Percentiles rank a stretch among this genome's conserved stretches.
These are phyloP conservation scores for Drosophila azteca DNA, from an alignment of 1,140 invertebrate genomes.

Conservation along the genomic window DNA sequence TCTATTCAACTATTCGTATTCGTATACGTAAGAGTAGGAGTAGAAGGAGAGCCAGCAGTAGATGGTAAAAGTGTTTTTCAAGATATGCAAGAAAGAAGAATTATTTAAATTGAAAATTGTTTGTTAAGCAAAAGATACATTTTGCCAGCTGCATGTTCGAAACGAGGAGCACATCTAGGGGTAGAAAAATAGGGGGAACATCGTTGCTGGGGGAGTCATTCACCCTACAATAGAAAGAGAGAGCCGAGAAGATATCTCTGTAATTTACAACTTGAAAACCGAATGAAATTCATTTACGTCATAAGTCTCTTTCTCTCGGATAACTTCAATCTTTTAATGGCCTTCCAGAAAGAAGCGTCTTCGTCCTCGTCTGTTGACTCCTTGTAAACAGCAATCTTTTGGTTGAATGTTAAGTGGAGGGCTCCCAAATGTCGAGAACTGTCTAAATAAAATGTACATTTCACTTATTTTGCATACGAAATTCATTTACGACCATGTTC, in stretches of 20 bases:
- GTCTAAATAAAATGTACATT: conserved; percentile 44
- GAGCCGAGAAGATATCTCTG: conserved; percentile 19
- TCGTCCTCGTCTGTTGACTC: conserved; percentile 44
- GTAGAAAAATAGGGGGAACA: conserved; percentile 6
- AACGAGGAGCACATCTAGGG: conserved; percentile 31
- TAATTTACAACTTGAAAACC: conserved; percentile 28
- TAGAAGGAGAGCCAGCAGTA: conserved; percentile 4
- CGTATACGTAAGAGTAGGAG: conserved; percentile 2
- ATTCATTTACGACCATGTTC: conserved; percentile 51
- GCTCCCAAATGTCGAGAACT: conserved; percentile 22
- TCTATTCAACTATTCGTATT: conserved; percentile 53
- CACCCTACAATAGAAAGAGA: conserved; percentile 7
- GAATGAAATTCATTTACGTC: conserved; percentile 40
- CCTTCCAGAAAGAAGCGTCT: conserved; percentile 32
- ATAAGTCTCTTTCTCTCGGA: conserved; percentile 19
- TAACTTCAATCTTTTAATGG: conserved; percentile 51
- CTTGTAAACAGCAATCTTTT: conserved; percentile 48
- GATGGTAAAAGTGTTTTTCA: conserved; percentile 31
- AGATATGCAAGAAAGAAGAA: conserved; percentile 60
- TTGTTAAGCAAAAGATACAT: conserved; percentile 68
- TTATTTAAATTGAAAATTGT: conserved; percentile 78
- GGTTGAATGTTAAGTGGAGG: conserved; percentile 24
- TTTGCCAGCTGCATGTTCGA: conserved; percentile 25
- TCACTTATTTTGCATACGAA: conserved; percentile 49
- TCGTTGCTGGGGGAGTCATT: conserved; percentile 8